Percentiles rank a stretch among this genome's conserved stretches.
Evolutionary conservation across 2,888 invertebrate genomes (phyloP).

Genomic region (Pristionchus exspectatus): DNA sequence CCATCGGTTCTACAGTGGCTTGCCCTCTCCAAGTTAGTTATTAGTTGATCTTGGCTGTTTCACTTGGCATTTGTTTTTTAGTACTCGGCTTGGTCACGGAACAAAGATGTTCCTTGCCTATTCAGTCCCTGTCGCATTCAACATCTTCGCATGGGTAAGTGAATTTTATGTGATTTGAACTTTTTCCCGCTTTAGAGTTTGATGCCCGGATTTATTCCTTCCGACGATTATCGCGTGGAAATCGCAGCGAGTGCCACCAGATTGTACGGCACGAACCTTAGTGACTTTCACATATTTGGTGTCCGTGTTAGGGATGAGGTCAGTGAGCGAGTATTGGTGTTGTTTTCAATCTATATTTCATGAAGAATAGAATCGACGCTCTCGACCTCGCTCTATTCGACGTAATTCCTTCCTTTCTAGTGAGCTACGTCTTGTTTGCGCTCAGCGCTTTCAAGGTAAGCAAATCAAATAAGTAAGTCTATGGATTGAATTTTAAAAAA

Average conservation of each 20-base stretch:
- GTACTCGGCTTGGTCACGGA: not conserved
- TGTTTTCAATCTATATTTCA: not conserved
- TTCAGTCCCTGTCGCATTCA: not conserved
- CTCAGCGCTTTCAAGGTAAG: not conserved
- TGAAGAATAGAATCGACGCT: not conserved
- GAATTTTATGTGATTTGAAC: not conserved
- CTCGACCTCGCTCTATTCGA: not conserved
- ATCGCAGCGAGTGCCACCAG: not conserved
- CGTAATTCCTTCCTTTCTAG: not conserved
- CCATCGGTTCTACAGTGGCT: not conserved
- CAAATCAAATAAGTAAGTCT: no score
- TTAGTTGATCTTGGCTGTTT: no score
- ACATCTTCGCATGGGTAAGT: not conserved
- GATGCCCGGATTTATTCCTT: not conserved
- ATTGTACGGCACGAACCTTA: not conserved
- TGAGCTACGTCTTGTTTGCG: not conserved
- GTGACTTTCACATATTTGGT: not conserved
- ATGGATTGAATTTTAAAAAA: no score
- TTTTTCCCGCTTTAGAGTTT: not conserved
- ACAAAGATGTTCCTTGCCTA: not conserved
- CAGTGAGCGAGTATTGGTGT: not conserved
- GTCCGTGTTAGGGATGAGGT: not conserved
- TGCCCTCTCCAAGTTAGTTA: not conserved
- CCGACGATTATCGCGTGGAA: not conserved
- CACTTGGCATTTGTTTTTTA: no score